phyloP scores from a whole-genome alignment of 2,888 invertebrate genomes.

The Drosophila meridiana region DNA sequence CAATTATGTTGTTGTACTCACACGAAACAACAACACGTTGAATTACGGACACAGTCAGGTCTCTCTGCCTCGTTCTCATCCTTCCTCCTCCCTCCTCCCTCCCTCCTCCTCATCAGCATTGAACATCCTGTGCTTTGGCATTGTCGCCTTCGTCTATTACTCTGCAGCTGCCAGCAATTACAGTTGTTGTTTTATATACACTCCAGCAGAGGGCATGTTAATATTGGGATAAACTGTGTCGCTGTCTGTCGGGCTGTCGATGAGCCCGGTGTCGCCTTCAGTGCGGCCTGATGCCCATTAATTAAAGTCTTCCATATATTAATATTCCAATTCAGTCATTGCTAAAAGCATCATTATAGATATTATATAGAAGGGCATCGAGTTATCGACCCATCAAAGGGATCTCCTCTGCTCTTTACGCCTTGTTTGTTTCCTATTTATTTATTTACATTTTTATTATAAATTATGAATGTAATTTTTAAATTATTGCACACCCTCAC shows the following conservation, averaged over 20 bases:
- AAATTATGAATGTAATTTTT: constrained; percentile 33
- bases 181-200: constrained; percentile 9
- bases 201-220: constrained; percentile 1
- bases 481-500: constrained; percentile 27
- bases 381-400: not conserved
- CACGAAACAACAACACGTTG: constrained; percentile 26
- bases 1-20: constrained; percentile 50
- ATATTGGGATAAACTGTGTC: not conserved
- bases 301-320: not conserved
- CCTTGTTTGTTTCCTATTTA: constrained; percentile 9
- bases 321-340: not conserved
- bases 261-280: not conserved
- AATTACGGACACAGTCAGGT: constrained; percentile 9
- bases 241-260: not conserved
- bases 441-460: constrained; percentile 12
- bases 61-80: constrained; percentile 12
- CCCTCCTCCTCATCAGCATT: constrained; percentile 6
- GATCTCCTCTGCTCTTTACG: not conserved
- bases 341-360: not conserved
- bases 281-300: not conserved
- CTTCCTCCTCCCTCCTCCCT: not conserved
- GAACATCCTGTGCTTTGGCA: constrained; percentile 23
- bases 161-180: constrained; percentile 16
- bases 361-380: not conserved
- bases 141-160: constrained; percentile 13